Evolutionary conservation across 2,888 invertebrate species (phyloP), one percentile per base, ranked within the genome.

Genomic region (Prionchulus punctatus): DNA sequence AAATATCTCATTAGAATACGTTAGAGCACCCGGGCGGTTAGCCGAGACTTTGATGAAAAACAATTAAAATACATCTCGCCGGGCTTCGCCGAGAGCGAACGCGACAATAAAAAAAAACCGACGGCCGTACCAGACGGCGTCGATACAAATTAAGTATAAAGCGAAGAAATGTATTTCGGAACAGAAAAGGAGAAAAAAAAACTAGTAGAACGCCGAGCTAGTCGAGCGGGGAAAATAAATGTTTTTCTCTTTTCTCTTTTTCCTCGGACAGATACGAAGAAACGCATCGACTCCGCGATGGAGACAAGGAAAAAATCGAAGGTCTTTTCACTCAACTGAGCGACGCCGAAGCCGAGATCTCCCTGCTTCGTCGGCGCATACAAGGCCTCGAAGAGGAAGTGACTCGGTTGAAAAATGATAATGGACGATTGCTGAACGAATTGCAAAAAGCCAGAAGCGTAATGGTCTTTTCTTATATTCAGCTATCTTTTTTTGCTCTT

Each of bases 331-430:
- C 71, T 54, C 72, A 72, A 58, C 62, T 76, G 21, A 68, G 73
- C 54, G 73, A 73, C 55, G 62, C 69, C 54, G 76, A 76, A 61
- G 71, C 72, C 42, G 76, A 76, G 64, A 69, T 76, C 62, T 69
- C 67, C 60, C 67, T 75, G 62, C 64, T 73, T 54, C 65, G 73
- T 25, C 61, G 72, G 3, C 65, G 70, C 43, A 62, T 72, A 55
- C 70, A 71, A 52, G 64, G 64, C 30, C 62, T 72, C 58, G 71
- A 71, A 60, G 62, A 63, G 43, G 73, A 74, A 60, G 62, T 71
- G 28, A 60, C 60, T n/a, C 69, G 71, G 48, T 66, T 72, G 59
- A 72, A 70, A 64, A 73, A 72, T 54, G 75, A 75, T 61, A 72
- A 74, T 62, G 58, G 60, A 27, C 64, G 71, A n/a, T 68, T 73